phyloP scores from a whole-genome alignment of 2,113 vertebrate species.

The Urocynchramus pylzowi region DNA sequence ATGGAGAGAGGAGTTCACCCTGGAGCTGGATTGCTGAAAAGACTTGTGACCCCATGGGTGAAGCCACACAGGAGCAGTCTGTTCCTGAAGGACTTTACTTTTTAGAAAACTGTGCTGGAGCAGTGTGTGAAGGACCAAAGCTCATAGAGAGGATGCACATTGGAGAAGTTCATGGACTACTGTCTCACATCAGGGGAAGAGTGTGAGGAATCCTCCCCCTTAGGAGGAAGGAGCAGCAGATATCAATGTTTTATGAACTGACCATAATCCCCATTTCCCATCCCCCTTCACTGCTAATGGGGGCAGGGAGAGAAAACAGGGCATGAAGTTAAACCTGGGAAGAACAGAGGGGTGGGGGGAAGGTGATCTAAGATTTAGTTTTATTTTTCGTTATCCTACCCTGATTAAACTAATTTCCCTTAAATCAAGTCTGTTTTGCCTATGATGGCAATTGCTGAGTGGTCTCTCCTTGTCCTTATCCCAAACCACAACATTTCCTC shows the following conservation, averaged over 20 bases:
- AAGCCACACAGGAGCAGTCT: neutral
- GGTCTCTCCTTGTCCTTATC: neutral
- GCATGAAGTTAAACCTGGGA: neutral
- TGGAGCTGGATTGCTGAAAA: neutral
- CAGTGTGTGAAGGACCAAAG: neutral
- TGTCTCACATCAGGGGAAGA: neutral
- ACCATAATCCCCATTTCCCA: neutral
- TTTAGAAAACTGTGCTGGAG: rapidly evolving
- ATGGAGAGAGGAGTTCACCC: neutral
- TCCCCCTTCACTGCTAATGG: neutral
- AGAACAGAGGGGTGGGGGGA: neutral
- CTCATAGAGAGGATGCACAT: neutral
- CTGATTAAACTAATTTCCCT: neutral
- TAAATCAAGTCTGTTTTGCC: neutral
- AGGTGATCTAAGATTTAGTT: neutral
- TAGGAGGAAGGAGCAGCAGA: neutral
- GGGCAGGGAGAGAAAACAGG: neutral
- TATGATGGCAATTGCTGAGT: neutral
- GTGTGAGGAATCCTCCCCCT: neutral
- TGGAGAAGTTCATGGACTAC: neutral
- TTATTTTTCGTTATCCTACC: neutral
- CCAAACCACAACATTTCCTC: neutral
- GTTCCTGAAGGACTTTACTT: neutral
- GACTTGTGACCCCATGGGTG: rapidly evolving
- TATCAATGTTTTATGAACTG: too few relatives aligned